Conservation (phyloP, 2,888 invertebrate species). For the Sylvicola cinctus region DNA sequence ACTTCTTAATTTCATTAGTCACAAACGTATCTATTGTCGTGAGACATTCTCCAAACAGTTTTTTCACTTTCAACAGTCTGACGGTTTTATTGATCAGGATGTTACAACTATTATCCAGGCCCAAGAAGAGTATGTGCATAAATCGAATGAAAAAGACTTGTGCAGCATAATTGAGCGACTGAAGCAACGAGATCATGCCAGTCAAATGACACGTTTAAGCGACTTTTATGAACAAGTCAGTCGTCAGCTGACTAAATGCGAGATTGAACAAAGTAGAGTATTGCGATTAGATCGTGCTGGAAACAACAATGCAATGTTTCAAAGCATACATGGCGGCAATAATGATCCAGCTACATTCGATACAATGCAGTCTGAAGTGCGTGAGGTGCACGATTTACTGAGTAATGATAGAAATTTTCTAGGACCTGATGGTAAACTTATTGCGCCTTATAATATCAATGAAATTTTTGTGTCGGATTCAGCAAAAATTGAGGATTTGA, state of each 20-base stretch:
- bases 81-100: slow-evolving; percentile 24
- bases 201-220: slow-evolving; percentile 10
- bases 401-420: slow-evolving; percentile 35
- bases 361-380: slow-evolving; percentile 20
- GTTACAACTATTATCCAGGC: slow-evolving; percentile 28
- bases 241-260: slow-evolving; percentile 12
- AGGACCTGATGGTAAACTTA: slow-evolving; percentile 42
- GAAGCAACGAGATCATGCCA: slow-evolving; percentile 18
- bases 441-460: slow-evolving; percentile 14
- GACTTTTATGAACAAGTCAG: slow-evolving; percentile 14
- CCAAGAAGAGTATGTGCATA: slow-evolving; percentile 24
- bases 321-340: slow-evolving; percentile 29
- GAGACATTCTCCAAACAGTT: slow-evolving; percentile 30
- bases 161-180: slow-evolving; percentile 34
- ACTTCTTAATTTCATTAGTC: slow-evolving; percentile 70
- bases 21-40: slow-evolving; percentile 67
- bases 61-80: slow-evolving; percentile 27
- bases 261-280: slow-evolving; percentile 11
- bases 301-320: slow-evolving; percentile 40
- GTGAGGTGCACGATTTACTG: slow-evolving; percentile 32
- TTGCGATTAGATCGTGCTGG: slow-evolving; percentile 26
- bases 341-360: slow-evolving; percentile 9
- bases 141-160: slow-evolving; percentile 27
- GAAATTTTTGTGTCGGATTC: slow-evolving; percentile 13
- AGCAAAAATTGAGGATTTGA: background rate